Evolutionary conservation across 2,113 vertebrate genomes (phyloP).

Genomic region (Heterotis niloticus): DNA sequence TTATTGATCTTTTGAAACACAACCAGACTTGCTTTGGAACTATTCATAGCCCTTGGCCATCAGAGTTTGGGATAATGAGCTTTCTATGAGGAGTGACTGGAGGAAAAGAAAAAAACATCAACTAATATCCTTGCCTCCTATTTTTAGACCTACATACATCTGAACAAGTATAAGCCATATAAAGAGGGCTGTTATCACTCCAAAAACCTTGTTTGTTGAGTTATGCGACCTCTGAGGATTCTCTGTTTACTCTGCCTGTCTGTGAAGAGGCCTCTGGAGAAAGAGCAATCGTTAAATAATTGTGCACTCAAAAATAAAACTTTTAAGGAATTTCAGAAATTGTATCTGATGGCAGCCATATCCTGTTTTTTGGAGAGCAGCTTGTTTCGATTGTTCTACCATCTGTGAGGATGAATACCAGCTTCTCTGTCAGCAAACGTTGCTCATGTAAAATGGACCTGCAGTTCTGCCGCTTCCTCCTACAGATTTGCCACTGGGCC

Average conservation of each 20-base stretch:
- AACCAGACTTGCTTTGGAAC: not conserved
- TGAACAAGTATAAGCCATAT: not conserved
- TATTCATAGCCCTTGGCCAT: not conserved
- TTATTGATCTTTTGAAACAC: not conserved
- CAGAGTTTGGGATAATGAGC: no score
- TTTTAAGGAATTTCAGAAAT: not conserved
- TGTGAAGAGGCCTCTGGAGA: not conserved
- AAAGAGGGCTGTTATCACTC: not conserved
- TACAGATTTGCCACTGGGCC: no score
- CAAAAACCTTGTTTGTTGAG: not conserved
- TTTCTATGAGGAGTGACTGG: not conserved
- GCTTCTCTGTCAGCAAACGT: no score
- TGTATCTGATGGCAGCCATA: not conserved
- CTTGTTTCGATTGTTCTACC: no score
- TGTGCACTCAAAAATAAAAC: not conserved
- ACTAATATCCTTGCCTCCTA: not conserved
- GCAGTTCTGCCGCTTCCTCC: no score
- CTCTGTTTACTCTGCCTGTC: not conserved
- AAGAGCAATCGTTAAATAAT: not conserved
- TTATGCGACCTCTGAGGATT: not conserved
- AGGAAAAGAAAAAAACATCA: not conserved
- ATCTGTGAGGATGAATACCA: no score
- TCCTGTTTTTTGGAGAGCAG: not conserved
- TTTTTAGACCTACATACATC: not conserved
- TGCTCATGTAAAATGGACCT: no score